Conservation (phyloP, 1,140 invertebrate species). For the Heliothis virescens region DNA sequence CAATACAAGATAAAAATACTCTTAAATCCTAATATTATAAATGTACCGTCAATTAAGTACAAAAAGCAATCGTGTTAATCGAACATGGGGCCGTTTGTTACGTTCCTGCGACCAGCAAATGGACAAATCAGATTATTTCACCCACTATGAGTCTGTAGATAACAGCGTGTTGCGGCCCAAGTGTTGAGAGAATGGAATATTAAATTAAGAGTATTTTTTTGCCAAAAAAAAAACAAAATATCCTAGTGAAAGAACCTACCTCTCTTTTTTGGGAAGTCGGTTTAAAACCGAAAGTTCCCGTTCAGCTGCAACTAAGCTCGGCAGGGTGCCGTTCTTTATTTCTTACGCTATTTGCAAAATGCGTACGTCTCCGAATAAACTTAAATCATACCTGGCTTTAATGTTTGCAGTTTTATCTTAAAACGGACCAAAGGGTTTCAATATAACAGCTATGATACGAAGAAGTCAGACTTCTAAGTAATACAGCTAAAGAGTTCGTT, state of each 20-base stretch:
- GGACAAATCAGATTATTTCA: conserved; percentile 86
- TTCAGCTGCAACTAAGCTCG: no score
- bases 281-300: no score
- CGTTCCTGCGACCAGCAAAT: conserved; percentile 79
- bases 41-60: conserved; percentile 56
- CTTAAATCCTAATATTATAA: conserved; percentile 38
- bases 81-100: conserved; percentile 79
- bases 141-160: conserved; percentile 83
- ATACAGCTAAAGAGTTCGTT: no score
- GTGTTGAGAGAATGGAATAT: conserved; percentile 48
- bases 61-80: conserved; percentile 85
- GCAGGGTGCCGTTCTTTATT: neutral
- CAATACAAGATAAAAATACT: neutral
- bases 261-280: no score
- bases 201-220: neutral
- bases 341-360: neutral
- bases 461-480: no score
- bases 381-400: no score
- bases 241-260: no score
- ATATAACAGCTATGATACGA: no score
- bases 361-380: no score
- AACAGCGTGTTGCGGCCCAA: conserved; percentile 64
- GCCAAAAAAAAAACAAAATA: no score
- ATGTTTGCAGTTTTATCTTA: no score
- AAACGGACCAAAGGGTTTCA: no score